A percentile compares a stretch with the other conserved stretches of the same genome.
These are phyloP conservation scores for Panagrolaimus sp. DNA, from an alignment of 1,140 invertebrate genomes.

Conservation along the genomic window DNA sequence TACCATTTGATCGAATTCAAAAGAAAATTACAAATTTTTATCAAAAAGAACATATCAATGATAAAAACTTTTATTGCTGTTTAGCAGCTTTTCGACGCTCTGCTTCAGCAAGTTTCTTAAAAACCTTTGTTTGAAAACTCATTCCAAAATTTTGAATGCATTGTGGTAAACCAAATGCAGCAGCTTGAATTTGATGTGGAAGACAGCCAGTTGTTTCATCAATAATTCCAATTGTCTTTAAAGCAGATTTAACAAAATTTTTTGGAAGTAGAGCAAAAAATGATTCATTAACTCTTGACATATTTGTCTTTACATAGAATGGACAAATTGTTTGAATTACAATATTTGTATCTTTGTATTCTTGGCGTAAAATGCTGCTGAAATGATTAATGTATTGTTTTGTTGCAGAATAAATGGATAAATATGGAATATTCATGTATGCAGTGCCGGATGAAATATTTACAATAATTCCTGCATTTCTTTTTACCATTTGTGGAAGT, in stretches of 20 bases:
- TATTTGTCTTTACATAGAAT: slow-evolving; percentile 54
- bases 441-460: neutral
- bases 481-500: neutral
- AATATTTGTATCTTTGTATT: slow-evolving; percentile 42
- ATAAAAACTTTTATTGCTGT: no score
- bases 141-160: slow-evolving; percentile 27
- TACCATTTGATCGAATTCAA: no score
- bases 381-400: slow-evolving; percentile 34
- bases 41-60: no score
- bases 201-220: slow-evolving; percentile 53
- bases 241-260: slow-evolving; percentile 37
- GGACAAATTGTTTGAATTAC: slow-evolving; percentile 46
- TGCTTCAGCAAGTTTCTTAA: slow-evolving; percentile 40
- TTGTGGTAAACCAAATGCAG: slow-evolving; percentile 35
- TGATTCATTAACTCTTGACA: slow-evolving; percentile 47
- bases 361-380: slow-evolving; percentile 37
- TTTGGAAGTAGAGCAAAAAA: slow-evolving; percentile 44
- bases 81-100: slow-evolving; percentile 48
- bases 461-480: neutral
- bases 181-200: slow-evolving; percentile 50
- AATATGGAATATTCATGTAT: neutral
- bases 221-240: slow-evolving; percentile 45
- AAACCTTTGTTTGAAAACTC: slow-evolving; percentile 40
- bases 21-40: no score
- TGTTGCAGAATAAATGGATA: neutral